phyloP scores from a whole-genome alignment of 2,113 vertebrate genomes.

The Coracopsis vasa region DNA sequence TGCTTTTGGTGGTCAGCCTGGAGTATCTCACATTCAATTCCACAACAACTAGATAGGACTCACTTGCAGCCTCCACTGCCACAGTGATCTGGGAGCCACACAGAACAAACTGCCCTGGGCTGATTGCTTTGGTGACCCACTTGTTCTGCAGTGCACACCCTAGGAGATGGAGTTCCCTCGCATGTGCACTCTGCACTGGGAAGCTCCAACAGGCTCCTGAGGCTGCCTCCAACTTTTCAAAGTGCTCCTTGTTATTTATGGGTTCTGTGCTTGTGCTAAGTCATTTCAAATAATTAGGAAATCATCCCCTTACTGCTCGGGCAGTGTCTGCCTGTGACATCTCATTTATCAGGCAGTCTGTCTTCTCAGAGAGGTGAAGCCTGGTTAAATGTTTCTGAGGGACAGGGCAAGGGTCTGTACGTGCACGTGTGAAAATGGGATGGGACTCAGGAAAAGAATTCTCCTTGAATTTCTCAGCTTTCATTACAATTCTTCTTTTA shows the following conservation, averaged over 20 bases:
- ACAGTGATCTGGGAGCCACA: neutral
- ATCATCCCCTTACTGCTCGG: neutral
- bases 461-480: slow-evolving; percentile 69
- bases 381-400: neutral
- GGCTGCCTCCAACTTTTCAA: neutral
- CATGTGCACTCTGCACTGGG: neutral
- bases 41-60: neutral
- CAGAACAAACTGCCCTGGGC: neutral
- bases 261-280: neutral
- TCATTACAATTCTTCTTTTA: slow-evolving; percentile 73
- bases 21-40: neutral
- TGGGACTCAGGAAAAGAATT: slow-evolving; percentile 64
- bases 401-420: neutral
- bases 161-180: neutral
- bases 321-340: neutral
- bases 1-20: neutral
- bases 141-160: neutral
- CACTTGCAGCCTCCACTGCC: neutral
- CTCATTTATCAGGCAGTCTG: neutral
- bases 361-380: neutral
- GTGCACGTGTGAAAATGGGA: neutral
- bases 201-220: neutral
- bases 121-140: neutral
- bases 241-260: neutral
- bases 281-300: neutral